These are phyloP conservation scores for Helicoverpa armigera DNA, from an alignment of 1,140 invertebrate species.

Conservation along the genomic window DNA sequence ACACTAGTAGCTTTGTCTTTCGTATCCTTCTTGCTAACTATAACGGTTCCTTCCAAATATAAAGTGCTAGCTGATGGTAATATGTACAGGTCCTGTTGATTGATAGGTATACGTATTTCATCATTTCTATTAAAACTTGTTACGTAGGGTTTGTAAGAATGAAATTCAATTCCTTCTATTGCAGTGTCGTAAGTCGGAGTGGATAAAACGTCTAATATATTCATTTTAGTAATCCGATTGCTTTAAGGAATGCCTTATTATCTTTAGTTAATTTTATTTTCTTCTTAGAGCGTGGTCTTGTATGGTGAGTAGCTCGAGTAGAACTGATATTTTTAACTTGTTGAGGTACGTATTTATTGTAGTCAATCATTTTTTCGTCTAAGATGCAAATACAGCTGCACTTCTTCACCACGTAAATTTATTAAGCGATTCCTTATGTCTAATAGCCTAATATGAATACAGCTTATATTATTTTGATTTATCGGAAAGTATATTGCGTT, in stretches of 20 bases:
- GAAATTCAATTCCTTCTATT: neutral
- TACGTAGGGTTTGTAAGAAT: neutral
- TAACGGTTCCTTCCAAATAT: constrained; percentile 11
- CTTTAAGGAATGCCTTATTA: neutral
- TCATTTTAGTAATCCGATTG: neutral
- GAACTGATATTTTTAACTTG: neutral
- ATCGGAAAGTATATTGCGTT: constrained; percentile 22
- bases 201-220: neutral
- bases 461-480: constrained; percentile 10
- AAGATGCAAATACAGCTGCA: neutral
- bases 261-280: constrained; percentile 4
- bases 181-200: neutral
- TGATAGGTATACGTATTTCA: constrained; percentile 1
- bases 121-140: constrained; percentile 14
- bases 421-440: neutral
- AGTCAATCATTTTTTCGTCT: neutral
- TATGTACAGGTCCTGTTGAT: constrained; percentile 7
- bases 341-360: neutral
- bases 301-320: neutral
- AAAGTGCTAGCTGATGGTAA: constrained; percentile 8
- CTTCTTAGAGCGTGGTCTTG: neutral
- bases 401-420: neutral
- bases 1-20: neutral
- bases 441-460: neutral
- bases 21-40: neutral